Conservation (phyloP, 2,888 invertebrate species). For the Acanthosoma haemorrhoidale region DNA sequence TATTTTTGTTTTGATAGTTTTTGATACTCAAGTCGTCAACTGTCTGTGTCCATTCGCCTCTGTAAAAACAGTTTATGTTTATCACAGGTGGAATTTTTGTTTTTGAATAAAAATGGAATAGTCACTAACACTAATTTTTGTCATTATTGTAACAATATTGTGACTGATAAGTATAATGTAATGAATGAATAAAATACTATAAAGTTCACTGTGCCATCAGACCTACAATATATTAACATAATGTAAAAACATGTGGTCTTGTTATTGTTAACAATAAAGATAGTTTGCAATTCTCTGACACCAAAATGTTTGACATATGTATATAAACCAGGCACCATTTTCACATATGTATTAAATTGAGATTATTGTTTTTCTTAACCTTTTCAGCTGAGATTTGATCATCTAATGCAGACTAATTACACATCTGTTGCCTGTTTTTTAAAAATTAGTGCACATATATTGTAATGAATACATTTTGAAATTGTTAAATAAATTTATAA, state of each 20-base stretch:
- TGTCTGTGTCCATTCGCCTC: constrained; percentile 29
- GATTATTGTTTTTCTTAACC: too few species aligned
- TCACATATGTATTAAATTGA: too few species aligned
- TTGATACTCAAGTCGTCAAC: constrained; percentile 27
- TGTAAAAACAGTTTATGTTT: constrained; percentile 27
- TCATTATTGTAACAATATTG: constrained; percentile 4
- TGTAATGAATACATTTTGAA: too few species aligned
- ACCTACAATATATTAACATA: background rate
- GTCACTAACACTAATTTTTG: constrained; percentile 15
- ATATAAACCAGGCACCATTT: too few species aligned
- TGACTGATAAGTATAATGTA: background rate
- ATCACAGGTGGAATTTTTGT: background rate
- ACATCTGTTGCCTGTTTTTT: too few species aligned
- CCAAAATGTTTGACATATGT: background rate
- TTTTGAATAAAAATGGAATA: background rate
- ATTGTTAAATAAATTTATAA: too few species aligned
- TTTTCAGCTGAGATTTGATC: too few species aligned
- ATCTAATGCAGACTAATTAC: too few species aligned
- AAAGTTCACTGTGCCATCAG: background rate
- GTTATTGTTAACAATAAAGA: background rate
- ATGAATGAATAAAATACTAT: background rate
- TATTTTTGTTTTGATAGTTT: constrained; percentile 14
- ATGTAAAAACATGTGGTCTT: background rate
- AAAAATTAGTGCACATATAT: too few species aligned
- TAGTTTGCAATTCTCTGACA: background rate